Conservation (phyloP, 2,888 invertebrate genomes). For the Ectemnius cavifrons region DNA sequence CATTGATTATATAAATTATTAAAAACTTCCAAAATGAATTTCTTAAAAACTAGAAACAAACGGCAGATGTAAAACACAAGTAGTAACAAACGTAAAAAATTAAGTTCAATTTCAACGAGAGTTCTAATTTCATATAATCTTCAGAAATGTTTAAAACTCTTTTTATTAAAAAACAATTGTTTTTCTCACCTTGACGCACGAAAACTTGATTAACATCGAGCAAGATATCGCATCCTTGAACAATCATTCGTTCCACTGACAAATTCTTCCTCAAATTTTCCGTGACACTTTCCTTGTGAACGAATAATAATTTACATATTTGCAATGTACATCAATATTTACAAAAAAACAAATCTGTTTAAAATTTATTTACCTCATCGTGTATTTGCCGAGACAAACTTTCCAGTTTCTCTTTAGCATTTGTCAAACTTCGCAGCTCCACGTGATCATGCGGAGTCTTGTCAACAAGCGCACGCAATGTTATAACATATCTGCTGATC, state of each 20-base stretch:
- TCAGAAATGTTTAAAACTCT: too few species aligned
- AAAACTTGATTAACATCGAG: conserved; percentile 96
- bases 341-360: too few species aligned
- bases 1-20: too few species aligned
- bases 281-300: conserved; percentile 89
- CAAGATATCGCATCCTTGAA: conserved; percentile 95
- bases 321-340: too few species aligned
- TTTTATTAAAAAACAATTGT: conserved; percentile 4
- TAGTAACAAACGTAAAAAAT: too few species aligned
- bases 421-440: conserved; percentile 92
- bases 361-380: conserved; percentile 83
- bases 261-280: conserved; percentile 94
- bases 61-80: too few species aligned
- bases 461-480: conserved; percentile 92
- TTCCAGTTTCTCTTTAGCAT: conserved; percentile 92
- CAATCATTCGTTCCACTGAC: conserved; percentile 95
- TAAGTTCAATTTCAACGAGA: too few species aligned
- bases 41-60: too few species aligned
- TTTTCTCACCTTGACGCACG: conserved; percentile 88
- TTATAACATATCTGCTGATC: conserved; percentile 95
- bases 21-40: too few species aligned
- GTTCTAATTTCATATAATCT: too few species aligned
- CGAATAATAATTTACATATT: background rate
- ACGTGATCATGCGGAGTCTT: conserved; percentile 97
- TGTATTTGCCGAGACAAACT: conserved; percentile 92